Conservation (phyloP, 64 coral and sea anemone species). For the Catalaphyllia jardinei region DNA sequence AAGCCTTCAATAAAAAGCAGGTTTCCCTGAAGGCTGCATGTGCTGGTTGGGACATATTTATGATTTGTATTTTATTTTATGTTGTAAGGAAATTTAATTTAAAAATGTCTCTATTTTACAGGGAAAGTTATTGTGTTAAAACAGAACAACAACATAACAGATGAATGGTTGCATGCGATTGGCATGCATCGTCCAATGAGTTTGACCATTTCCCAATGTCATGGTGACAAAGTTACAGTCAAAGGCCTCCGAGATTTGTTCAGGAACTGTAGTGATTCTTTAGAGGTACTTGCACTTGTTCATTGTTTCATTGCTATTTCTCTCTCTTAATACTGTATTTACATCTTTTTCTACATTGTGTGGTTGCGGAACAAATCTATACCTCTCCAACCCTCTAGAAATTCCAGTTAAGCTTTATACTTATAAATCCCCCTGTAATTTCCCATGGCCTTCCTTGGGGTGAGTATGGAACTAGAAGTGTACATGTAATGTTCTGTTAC, state of each 20-base stretch:
- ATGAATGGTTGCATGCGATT: slow-evolving; percentile 81
- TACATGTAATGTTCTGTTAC: no score
- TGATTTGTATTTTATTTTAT: no score
- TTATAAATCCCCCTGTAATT: no score
- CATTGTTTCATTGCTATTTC: no score
- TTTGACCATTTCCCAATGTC: slow-evolving; percentile 87
- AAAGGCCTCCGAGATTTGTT: slow-evolving; percentile 83
- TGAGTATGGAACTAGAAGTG: no score
- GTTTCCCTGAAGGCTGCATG: no score
- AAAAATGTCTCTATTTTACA: slow-evolving; percentile 1
- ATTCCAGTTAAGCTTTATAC: no score
- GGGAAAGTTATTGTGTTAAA: slow-evolving; percentile 86
- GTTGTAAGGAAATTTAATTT: neutral
- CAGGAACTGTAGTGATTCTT: slow-evolving; percentile 75
- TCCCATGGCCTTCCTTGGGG: no score
- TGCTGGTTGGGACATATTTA: no score
- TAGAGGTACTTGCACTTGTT: slow-evolving; percentile 59
- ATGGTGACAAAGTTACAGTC: slow-evolving; percentile 69
- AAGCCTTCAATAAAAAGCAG: no score
- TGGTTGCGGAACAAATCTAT: neutral
- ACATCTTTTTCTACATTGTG: neutral
- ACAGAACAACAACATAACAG: slow-evolving; percentile 74
- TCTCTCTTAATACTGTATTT: no score
- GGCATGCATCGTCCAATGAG: slow-evolving; percentile 71
- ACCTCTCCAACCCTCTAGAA: no score